Conservation (phyloP, 2,888 invertebrate genomes). For the Drosophila neutralis region DNA sequence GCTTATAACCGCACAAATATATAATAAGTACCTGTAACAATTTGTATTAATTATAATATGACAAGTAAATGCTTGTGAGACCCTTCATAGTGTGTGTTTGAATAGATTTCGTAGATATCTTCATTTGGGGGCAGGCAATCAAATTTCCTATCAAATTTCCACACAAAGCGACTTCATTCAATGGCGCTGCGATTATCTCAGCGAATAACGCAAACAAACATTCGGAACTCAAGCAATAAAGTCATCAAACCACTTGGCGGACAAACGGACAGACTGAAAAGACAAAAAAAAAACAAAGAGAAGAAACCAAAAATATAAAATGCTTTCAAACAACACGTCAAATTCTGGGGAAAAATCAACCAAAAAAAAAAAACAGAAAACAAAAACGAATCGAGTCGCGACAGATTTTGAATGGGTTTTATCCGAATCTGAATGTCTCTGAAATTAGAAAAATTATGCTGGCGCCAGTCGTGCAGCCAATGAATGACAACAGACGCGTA, state of each 20-base stretch:
- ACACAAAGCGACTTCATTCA: slow-evolving; percentile 24
- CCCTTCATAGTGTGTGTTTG: slow-evolving; percentile 5
- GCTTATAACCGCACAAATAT: not conserved
- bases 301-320: slow-evolving; percentile 37
- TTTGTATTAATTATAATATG: slow-evolving; percentile 17
- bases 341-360: slow-evolving; percentile 49
- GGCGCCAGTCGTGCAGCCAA: slow-evolving; percentile 57
- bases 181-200: slow-evolving; percentile 59
- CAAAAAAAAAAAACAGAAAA: slow-evolving; percentile 24
- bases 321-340: slow-evolving; percentile 49
- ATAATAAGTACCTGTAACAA: not conserved
- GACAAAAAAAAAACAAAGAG: not conserved
- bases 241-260: slow-evolving; percentile 66
- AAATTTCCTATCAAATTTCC: slow-evolving; percentile 40
- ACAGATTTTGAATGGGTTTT: slow-evolving; percentile 63
- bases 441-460: slow-evolving; percentile 58
- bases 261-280: slow-evolving; percentile 2
- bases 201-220: slow-evolving; percentile 56
- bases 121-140: slow-evolving; percentile 14
- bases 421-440: slow-evolving; percentile 24
- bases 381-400: slow-evolving; percentile 38
- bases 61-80: slow-evolving; percentile 6
- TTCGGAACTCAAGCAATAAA: slow-evolving; percentile 54
- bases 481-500: slow-evolving; percentile 41
- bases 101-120: slow-evolving; percentile 21